Base-by-base conservation (phyloP, 2,797 vertebrate species). In the Discoglossus pictus region DNA sequence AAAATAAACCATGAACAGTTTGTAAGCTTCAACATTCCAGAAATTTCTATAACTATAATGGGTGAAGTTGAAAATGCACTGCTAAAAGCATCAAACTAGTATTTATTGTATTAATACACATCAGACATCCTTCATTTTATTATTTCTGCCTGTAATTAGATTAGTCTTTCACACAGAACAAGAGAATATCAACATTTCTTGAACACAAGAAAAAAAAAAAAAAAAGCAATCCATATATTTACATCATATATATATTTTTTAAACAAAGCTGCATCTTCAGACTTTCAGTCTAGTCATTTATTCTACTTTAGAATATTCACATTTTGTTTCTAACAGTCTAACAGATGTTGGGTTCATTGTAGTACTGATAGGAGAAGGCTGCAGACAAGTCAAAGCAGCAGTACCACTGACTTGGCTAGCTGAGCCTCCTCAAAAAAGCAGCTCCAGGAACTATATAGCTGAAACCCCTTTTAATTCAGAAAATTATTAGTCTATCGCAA, bases 41-140 rank as follows among this genome's bases (percentile, higher is more conserved):
- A n/a, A n/a, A n/a, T n/a, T n/a, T n/a, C n/a, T n/a, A n/a, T n/a
- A n/a, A n/a, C n/a, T n/a, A n/a, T n/a, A n/a, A n/a, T n/a, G n/a
- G n/a, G n/a, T n/a, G n/a, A n/a, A n/a, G n/a, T n/a, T n/a, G n/a
- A n/a, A n/a, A n/a, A n/a, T n/a, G n/a, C n/a, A n/a, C n/a, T 39
- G 11, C 4, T 4, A 39, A 2, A 8, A 13, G 9, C 38, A 39
- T n/a, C 38, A 36, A 5, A 18, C 1, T 6, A 54, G 34, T 67
- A 80, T 83, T 86, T 84, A 83, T 85, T 52, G 73, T 62, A 78
- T 79, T 75, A 79, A 83, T 73, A 79, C 75, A 84, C 80, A 82
- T 76, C 68, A 80, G 82, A 77, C 38, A 31, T 46, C 44, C 73
- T 55, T 46, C 34, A 31, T 65, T 74, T 75, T 71, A 74, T 73